Evolutionary conservation across 2,888 invertebrate species (phyloP).

Genomic region (Orthonychiurus folsomi): DNA sequence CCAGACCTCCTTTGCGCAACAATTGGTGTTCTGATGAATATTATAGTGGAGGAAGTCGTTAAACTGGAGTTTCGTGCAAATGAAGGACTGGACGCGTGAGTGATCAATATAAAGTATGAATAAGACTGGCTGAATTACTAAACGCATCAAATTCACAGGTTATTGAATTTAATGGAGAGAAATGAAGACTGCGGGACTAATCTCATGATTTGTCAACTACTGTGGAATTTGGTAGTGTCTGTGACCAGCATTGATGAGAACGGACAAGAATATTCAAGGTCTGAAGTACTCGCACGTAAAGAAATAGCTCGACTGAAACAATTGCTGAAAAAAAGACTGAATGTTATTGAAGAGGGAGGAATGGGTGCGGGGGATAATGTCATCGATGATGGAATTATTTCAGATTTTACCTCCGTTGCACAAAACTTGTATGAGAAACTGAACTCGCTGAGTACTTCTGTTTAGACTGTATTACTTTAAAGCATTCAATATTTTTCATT

Average conservation of each 20-base stretch:
- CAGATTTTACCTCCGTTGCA: constrained; percentile 9
- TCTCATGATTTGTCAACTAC: constrained; percentile 35
- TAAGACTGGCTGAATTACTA: not conserved
- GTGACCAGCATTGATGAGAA: constrained; percentile 7
- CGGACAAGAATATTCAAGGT: not conserved
- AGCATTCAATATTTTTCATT: no score
- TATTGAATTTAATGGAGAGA: constrained; percentile 26
- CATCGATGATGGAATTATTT: not conserved
- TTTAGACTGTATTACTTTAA: no score
- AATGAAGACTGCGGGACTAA: constrained; percentile 28
- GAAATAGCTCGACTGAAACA: not conserved
- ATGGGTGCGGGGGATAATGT: not conserved
- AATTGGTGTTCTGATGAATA: constrained; percentile 37
- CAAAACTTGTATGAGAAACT: constrained; percentile 9
- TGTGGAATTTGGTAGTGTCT: constrained; percentile 36
- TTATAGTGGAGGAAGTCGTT: constrained; percentile 34
- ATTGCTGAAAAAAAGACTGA: not conserved
- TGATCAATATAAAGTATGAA: not conserved
- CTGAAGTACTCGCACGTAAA: not conserved
- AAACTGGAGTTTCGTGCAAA: constrained; percentile 28
- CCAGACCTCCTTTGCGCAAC: constrained; percentile 34
- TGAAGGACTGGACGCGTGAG: constrained; percentile 30
- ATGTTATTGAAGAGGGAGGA: not conserved
- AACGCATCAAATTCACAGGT: constrained; percentile 12
- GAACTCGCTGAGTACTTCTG: not conserved